A percentile compares a stretch with the other conserved stretches of the same genome.
These are phyloP conservation scores for Leucozona laternaria DNA, from an alignment of 2,888 invertebrate species.

Conservation along the genomic window DNA sequence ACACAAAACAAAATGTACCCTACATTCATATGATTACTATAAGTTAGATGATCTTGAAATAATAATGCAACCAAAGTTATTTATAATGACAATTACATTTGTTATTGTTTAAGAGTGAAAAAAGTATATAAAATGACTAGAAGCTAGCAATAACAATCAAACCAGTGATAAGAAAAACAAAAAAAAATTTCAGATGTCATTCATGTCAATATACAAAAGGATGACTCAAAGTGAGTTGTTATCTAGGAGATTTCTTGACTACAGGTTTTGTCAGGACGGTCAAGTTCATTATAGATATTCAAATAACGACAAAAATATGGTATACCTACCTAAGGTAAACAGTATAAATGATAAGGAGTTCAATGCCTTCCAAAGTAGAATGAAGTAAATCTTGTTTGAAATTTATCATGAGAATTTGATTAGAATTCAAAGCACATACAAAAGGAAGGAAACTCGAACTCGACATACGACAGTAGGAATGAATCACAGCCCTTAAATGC, in stretches of 20 bases:
- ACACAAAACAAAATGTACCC: neutral
- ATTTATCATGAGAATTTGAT: neutral
- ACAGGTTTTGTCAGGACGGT: neutral
- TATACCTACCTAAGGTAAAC: no score
- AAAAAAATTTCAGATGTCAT: neutral
- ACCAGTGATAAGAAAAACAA: neutral
- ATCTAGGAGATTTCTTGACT: neutral
- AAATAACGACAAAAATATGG: neutral
- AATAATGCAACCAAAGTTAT: neutral
- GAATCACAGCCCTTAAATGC: neutral
- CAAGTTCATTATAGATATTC: neutral
- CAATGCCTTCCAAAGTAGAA: constrained; percentile 37
- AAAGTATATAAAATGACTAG: neutral
- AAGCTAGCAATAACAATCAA: neutral
- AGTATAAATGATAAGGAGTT: constrained; percentile 59
- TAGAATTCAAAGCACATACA: constrained; percentile 37
- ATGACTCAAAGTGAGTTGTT: neutral
- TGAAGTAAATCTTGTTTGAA: neutral
- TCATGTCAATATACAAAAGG: neutral
- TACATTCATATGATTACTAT: neutral
- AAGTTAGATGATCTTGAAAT: neutral
- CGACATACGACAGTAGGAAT: neutral
- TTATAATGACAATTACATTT: neutral
- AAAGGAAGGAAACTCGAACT: neutral
- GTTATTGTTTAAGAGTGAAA: neutral